Percentiles rank a stretch among this genome's conserved stretches.
These are phyloP conservation scores for Prietella phreatophila DNA, from an alignment of 2,113 vertebrate genomes.

Conservation along the genomic window DNA sequence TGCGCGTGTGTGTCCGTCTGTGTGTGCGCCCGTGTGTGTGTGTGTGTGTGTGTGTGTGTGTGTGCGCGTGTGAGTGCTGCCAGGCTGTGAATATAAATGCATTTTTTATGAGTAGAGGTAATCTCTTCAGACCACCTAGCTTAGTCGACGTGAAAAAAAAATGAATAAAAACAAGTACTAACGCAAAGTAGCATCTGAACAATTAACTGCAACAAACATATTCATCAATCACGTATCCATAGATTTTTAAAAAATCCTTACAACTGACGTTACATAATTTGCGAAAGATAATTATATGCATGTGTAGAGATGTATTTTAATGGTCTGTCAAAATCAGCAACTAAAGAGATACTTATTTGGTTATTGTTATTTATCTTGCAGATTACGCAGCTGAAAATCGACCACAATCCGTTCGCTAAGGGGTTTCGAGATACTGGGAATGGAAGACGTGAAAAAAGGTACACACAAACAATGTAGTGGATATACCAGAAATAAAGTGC, in stretches of 20 bases:
- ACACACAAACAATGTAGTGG: neutral
- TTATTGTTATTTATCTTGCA: slow-evolving; percentile 56
- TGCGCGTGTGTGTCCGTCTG: neutral
- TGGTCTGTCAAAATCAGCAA: neutral
- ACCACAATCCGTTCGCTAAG: slow-evolving; percentile 98
- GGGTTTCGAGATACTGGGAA: slow-evolving; percentile 98
- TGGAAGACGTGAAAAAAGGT: slow-evolving; percentile 94
- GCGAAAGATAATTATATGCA: neutral
- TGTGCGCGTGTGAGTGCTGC: slow-evolving; percentile 42
- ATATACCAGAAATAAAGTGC: neutral
- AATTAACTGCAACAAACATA: neutral
- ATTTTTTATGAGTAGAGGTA: slow-evolving; percentile 41
- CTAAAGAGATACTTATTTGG: neutral
- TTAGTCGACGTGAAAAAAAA: neutral
- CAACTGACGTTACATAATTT: neutral
- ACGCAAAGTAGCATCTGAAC: neutral
- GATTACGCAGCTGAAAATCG: slow-evolving; percentile 99
- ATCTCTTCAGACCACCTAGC: slow-evolving; percentile 18
- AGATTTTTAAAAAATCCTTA: neutral
- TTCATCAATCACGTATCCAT: neutral
- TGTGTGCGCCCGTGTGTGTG: neutral
- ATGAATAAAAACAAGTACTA: neutral
- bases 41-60: neutral
- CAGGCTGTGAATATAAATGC: slow-evolving; percentile 44
- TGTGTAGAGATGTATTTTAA: neutral